Percentiles rank a stretch among this genome's conserved stretches.
phyloP scores from a whole-genome alignment of 1,140 invertebrate genomes.

The Andrena cerasifolii region DNA sequence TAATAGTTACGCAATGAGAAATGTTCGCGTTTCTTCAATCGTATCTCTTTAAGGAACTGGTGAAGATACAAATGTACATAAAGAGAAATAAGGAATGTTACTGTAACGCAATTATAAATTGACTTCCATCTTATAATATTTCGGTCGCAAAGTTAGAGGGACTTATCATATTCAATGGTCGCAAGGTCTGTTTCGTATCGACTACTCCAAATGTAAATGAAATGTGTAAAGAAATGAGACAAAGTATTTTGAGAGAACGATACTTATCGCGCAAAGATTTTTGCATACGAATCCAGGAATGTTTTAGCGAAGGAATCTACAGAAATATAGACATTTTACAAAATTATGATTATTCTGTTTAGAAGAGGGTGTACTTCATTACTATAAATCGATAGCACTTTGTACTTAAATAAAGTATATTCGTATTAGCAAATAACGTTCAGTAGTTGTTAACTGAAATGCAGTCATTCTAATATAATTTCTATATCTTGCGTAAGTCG shows the following conservation, averaged over 20 bases:
- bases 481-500: background rate
- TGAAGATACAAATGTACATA: constrained; percentile 2
- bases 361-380: background rate
- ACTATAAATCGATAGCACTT: constrained; percentile 20
- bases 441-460: constrained; percentile 23
- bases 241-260: constrained; percentile 4
- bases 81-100: background rate
- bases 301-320: background rate
- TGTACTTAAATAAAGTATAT: constrained; percentile 42
- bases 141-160: constrained; percentile 1
- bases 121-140: background rate
- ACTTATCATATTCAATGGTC: background rate
- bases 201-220: background rate
- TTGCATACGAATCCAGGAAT: background rate
- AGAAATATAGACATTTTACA: background rate
- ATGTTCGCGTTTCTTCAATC: background rate
- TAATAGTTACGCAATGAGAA: background rate
- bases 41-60: constrained; percentile 5
- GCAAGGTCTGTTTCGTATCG: background rate
- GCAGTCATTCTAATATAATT: constrained; percentile 25
- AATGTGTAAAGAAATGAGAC: background rate
- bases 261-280: constrained; percentile 1
- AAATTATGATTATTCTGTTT: background rate
- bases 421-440: constrained; percentile 7
- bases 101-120: constrained; percentile 3